Conservation (phyloP, 2,113 vertebrate species). For the Lagopus muta region DNA sequence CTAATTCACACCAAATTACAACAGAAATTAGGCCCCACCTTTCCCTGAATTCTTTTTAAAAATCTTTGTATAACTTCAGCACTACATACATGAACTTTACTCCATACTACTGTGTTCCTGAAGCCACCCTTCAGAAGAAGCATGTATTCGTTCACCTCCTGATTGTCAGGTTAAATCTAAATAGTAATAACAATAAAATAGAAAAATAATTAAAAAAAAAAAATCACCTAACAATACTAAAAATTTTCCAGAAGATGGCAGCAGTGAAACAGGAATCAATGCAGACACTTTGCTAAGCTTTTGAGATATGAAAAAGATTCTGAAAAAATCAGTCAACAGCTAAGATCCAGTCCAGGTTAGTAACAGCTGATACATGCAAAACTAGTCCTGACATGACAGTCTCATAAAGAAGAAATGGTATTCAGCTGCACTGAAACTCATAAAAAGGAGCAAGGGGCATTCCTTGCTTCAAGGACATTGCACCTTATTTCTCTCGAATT, state of each 20-base stretch:
- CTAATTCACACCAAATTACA: neutral
- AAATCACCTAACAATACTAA: neutral
- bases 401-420: neutral
- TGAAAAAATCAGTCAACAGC: neutral
- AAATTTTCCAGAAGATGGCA: conserved; percentile 74
- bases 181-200: neutral
- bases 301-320: neutral
- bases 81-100: neutral
- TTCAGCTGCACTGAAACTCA: conserved; percentile 3
- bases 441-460: conserved; percentile 12
- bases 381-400: conserved; percentile 33
- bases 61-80: neutral
- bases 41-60: neutral
- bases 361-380: conserved; percentile 48
- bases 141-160: neutral
- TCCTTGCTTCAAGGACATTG: conserved; percentile 50
- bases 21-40: neutral
- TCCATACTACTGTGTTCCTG: neutral
- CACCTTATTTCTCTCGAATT: neutral
- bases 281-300: neutral
- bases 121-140: neutral
- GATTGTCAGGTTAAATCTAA: neutral
- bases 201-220: neutral
- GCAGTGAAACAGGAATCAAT: conserved; percentile 39
- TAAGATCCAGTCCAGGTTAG: conserved; percentile 13